These are phyloP conservation scores for Eristalinus aeneus DNA, from an alignment of 2,888 invertebrate genomes.

Conservation along the genomic window DNA sequence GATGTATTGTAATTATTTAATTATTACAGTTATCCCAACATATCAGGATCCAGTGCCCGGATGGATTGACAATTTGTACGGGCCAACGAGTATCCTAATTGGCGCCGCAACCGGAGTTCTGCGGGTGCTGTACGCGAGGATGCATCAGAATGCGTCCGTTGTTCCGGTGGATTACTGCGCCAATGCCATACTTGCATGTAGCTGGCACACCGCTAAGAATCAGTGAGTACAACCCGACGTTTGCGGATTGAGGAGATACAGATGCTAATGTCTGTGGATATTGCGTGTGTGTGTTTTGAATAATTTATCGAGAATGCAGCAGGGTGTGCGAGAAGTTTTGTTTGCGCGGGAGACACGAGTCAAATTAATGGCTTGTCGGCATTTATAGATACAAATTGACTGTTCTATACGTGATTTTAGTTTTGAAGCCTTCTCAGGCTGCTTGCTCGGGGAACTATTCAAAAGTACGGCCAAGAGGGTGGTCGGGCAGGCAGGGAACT, in stretches of 20 bases:
- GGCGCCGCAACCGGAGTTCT: conserved; percentile 84
- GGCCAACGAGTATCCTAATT: conserved; percentile 81
- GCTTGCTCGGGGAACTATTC: neutral
- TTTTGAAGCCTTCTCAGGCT: conserved; percentile 26
- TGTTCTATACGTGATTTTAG: conserved; percentile 60
- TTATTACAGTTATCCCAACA: conserved; percentile 80
- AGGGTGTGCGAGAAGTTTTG: conserved; percentile 26
- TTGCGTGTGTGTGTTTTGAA: conserved; percentile 23
- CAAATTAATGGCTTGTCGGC: conserved; percentile 62
- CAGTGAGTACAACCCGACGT: conserved; percentile 73
- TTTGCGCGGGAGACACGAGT: conserved; percentile 55
- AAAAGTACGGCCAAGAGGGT: no score
- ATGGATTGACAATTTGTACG: conserved; percentile 88
- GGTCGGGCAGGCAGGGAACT: neutral
- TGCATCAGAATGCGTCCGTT: conserved; percentile 77
- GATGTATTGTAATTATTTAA: conserved; percentile 59
- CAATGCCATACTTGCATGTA: conserved; percentile 80
- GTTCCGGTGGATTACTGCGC: conserved; percentile 81
- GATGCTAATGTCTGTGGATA: conserved; percentile 6
- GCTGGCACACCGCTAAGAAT: conserved; percentile 81
- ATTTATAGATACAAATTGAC: conserved; percentile 65
- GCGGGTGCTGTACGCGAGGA: conserved; percentile 76
- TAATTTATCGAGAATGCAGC: conserved; percentile 56
- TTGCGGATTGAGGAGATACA: neutral
- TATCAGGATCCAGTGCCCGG: conserved; percentile 83